A percentile compares a stretch with the other conserved stretches of the same genome.
These are phyloP conservation scores for Drosophila melanosoma DNA, from an alignment of 2,888 invertebrate species.

Conservation along the genomic window DNA sequence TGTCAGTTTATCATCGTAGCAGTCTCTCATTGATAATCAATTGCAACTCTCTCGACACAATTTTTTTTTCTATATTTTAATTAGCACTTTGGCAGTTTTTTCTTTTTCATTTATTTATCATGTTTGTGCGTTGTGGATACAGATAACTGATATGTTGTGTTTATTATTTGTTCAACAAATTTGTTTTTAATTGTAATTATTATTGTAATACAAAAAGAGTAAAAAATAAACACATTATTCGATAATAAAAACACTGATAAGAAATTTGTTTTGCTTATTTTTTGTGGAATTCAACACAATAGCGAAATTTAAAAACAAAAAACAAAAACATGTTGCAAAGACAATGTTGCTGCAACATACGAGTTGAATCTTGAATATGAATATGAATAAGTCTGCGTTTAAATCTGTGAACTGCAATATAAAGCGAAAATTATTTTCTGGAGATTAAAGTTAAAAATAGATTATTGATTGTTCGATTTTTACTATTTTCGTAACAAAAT, in stretches of 20 bases:
- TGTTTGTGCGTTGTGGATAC: slow-evolving; percentile 12
- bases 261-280: not conserved
- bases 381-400: not conserved
- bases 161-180: slow-evolving; percentile 27
- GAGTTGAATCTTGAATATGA: not conserved
- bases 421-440: not conserved
- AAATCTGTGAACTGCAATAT: not conserved
- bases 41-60: slow-evolving; percentile 9
- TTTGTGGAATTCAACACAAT: not conserved
- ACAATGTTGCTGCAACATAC: slow-evolving; percentile 8
- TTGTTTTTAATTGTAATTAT: slow-evolving; percentile 39
- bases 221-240: not conserved
- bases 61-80: slow-evolving; percentile 23
- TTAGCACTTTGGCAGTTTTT: slow-evolving; percentile 37
- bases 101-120: not conserved
- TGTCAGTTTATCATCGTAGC: slow-evolving; percentile 6
- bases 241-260: slow-evolving; percentile 45
- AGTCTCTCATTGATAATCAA: slow-evolving; percentile 20
- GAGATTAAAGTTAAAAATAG: not conserved
- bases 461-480: slow-evolving; percentile 1
- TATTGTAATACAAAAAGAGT: slow-evolving; percentile 9
- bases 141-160: slow-evolving; percentile 25
- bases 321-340: not conserved
- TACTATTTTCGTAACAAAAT: not conserved
- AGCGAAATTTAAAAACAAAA: not conserved